Percentiles rank a stretch among this genome's conserved stretches.
Evolutionary conservation across 2,113 vertebrate species (phyloP).

Genomic region (Protobothrops mucrosquamatus): DNA sequence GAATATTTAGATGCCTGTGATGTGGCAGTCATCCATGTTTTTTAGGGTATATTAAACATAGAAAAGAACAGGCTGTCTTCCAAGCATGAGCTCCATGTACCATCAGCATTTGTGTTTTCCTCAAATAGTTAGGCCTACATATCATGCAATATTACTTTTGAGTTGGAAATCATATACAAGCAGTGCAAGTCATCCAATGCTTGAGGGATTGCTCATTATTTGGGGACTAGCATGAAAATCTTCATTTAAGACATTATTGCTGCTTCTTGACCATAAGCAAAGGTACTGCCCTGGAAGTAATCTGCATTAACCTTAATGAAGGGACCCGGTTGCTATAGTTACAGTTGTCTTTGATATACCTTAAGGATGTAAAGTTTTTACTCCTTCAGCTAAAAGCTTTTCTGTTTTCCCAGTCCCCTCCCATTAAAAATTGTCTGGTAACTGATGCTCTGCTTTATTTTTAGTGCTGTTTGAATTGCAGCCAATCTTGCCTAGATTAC

Average conservation of each 20-base stretch:
- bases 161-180: slow-evolving; percentile 41
- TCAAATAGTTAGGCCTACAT: not conserved
- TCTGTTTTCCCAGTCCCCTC: not conserved
- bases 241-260: slow-evolving; percentile 59
- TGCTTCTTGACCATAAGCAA: slow-evolving; percentile 72
- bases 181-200: slow-evolving; percentile 44
- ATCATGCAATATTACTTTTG: slow-evolving; percentile 26
- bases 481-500: fast-evolving
- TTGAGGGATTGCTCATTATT: slow-evolving; percentile 50
- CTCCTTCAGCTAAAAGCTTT: slow-evolving; percentile 53
- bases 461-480: slow-evolving; percentile 12
- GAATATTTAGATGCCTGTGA: not conserved
- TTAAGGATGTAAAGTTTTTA: slow-evolving; percentile 66
- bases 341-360: slow-evolving; percentile 64
- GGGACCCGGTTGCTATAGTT: slow-evolving; percentile 76
- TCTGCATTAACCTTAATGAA: slow-evolving; percentile 69
- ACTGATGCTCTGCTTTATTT: slow-evolving; percentile 14
- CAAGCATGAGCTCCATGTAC: not conserved
- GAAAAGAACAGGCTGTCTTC: not conserved
- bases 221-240: slow-evolving; percentile 66
- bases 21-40: not conserved
- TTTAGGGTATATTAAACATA: not conserved
- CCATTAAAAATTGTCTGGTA: slow-evolving; percentile 31
- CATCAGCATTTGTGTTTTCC: not conserved
- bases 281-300: slow-evolving; percentile 74